Conservation (phyloP, 2,113 vertebrate genomes). For the Meles meles region DNA sequence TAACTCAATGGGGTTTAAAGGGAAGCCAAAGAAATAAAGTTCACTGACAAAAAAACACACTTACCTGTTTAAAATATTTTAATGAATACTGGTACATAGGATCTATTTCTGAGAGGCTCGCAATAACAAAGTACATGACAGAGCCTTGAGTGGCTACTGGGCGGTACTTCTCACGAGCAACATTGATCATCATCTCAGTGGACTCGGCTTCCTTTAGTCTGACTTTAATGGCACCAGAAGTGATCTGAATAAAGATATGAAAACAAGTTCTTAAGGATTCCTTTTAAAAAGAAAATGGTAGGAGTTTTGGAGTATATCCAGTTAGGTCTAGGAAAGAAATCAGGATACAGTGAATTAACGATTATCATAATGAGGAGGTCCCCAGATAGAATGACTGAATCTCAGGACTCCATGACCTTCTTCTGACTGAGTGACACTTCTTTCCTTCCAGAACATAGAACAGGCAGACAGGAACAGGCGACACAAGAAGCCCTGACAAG, state of each 20-base stretch:
- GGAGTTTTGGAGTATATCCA: not conserved
- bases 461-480: not conserved
- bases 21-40: not conserved
- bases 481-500: not conserved
- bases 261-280: not conserved
- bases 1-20: not conserved
- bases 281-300: not conserved
- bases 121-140: conserved; percentile 86
- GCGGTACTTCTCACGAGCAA: conserved; percentile 83
- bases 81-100: conserved; percentile 90
- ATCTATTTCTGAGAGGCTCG: conserved; percentile 88
- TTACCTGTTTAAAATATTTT: conserved; percentile 91
- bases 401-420: not conserved
- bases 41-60: not conserved
- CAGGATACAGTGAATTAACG: not conserved
- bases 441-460: not conserved
- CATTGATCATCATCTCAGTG: conserved; percentile 85
- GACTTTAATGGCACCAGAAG: conserved; percentile 84
- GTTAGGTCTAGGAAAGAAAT: not conserved
- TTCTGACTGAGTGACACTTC: not conserved
- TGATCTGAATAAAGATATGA: conserved; percentile 75
- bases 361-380: not conserved
- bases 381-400: not conserved
- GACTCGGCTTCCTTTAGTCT: conserved; percentile 85
- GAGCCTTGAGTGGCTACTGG: conserved; percentile 84